phyloP scores from a whole-genome alignment of 2,113 vertebrate genomes.

The Aptenodytes patagonicus region DNA sequence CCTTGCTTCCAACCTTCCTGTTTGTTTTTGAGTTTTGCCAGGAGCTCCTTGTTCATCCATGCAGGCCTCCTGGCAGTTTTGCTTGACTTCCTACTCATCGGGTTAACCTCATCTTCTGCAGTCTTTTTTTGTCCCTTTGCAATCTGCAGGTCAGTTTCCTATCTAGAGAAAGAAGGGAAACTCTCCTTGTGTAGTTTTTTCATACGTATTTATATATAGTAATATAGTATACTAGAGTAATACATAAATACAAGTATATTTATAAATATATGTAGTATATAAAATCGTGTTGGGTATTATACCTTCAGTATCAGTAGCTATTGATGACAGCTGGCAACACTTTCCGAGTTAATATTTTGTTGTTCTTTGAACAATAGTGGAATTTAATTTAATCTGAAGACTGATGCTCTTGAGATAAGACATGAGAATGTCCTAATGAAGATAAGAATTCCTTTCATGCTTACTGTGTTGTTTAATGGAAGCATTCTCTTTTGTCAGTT shows the following conservation, averaged over 20 bases:
- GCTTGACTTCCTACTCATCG: neutral
- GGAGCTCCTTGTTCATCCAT: neutral
- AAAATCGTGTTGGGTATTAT: neutral
- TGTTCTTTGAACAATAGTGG: neutral
- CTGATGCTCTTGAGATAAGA: neutral
- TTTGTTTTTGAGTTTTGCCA: neutral
- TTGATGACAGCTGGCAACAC: neutral
- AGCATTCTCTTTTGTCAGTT: neutral
- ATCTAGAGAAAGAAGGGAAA: neutral
- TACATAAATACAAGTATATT: neutral
- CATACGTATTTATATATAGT: neutral
- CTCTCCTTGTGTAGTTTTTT: neutral
- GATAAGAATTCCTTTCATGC: neutral
- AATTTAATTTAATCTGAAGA: neutral
- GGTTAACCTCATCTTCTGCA: neutral
- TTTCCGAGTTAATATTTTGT: neutral
- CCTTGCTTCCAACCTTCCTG: neutral
- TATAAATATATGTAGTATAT: neutral
- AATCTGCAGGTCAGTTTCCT: neutral
- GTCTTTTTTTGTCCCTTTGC: neutral
- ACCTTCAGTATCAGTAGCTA: neutral
- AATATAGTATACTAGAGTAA: neutral
- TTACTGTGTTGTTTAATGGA: neutral
- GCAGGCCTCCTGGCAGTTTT: neutral
- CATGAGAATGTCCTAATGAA: neutral